Base-by-base conservation (phyloP, 2,888 invertebrate genomes). In the Amaurobius ferox region DNA sequence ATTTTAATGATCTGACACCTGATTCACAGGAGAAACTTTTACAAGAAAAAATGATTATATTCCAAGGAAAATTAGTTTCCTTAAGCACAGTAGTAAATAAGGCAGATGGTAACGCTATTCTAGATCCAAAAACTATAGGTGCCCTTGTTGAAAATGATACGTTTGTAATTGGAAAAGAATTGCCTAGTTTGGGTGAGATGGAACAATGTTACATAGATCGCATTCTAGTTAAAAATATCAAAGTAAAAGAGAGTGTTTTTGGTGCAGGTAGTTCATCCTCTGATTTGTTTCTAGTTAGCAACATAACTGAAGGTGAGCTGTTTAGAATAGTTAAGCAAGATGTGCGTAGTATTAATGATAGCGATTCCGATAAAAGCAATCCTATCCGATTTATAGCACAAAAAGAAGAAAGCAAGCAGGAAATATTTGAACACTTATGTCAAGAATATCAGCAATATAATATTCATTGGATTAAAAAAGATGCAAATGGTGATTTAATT, bases 191-290 rank as follows among this genome's bases (percentile, higher is more conserved):
- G 16, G 55, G 16, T 6, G 7, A 68, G 13, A 32, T 30, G 2
- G 29, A 7, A 19, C 19, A 35, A 30, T 68, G 30, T 68, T 68
- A 68, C 32, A 68, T 30, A 3, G 28, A 29, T 32, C 29, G 68
- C 6, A 16, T 16, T 6, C 35, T 68, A n/a, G 11, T 32, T 32
- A 13, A 23, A n/a, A 35, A 30, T 35, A 16, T 68, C 9, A 68
- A 30, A 68, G 16, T 68, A n/a, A 28, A 68, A 30, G 30, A 29
- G 13, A 68, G 30, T 16, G 30, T 68, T 30, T 30, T 68, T 28
- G 23, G 16, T 35, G 32, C 28, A 28, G 16, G 13, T n/a, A 35
- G 23, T 16, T n/a, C 39, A 35, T 32, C 19, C 7, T 7, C 5
- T 35, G 5, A 30, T 16, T 11, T 7, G 23, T n/a, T 68, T 30